phyloP scores from a whole-genome alignment of 2,113 vertebrate species.

The Caretta caretta region DNA sequence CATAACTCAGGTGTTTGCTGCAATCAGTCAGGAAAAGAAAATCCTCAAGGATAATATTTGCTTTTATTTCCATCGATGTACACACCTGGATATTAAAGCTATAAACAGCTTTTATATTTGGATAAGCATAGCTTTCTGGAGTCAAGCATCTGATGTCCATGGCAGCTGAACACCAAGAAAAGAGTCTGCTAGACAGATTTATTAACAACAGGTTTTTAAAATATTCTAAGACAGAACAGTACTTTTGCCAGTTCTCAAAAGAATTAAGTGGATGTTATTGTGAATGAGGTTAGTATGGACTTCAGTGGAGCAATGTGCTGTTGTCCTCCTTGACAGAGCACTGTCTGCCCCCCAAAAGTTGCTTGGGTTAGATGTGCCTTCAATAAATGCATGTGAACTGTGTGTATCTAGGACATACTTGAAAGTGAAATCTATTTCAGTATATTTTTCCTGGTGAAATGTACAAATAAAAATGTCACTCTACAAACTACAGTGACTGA shows the following conservation, averaged over 20 bases:
- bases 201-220: not conserved
- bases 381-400: accelerated
- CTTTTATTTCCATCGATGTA: not conserved
- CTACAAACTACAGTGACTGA: not conserved
- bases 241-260: not conserved
- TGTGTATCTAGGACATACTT: not conserved
- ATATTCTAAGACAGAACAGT: not conserved
- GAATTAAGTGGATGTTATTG: not conserved
- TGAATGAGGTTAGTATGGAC: not conserved
- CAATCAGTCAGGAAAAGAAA: not conserved
- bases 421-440: not conserved
- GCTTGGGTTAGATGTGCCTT: not conserved
- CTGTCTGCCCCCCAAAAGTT: not conserved
- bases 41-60: not conserved
- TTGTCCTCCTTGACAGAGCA: not conserved
- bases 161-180: not conserved
- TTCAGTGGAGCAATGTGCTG: not conserved
- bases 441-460: not conserved
- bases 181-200: not conserved
- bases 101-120: not conserved
- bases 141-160: not conserved
- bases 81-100: not conserved
- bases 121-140: not conserved
- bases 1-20: accelerated
- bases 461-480: not conserved